Conservation (phyloP, 1,140 invertebrate species). For the Solenopsis fugax region DNA sequence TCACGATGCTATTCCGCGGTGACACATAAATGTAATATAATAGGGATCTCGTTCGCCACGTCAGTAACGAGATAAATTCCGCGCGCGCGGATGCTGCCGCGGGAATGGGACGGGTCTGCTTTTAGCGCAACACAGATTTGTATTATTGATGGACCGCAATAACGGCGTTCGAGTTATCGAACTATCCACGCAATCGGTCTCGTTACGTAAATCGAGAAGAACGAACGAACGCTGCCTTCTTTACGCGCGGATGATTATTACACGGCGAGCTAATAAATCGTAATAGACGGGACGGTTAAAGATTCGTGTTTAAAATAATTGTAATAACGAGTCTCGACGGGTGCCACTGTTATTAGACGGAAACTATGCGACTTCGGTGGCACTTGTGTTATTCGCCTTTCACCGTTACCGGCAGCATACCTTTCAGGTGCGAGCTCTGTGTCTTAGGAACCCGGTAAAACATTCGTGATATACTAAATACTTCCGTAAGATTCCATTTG, state of each 20-base stretch:
- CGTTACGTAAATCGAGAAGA: slow-evolving; percentile 40
- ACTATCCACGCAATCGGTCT: slow-evolving; percentile 8
- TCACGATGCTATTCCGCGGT: background rate
- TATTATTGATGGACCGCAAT: slow-evolving; percentile 43
- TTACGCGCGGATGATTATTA: background rate
- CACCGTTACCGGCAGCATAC: slow-evolving; percentile 62
- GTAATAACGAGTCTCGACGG: slow-evolving; percentile 34
- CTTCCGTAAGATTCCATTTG: background rate
- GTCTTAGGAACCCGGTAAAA: background rate
- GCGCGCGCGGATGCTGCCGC: background rate
- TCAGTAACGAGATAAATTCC: slow-evolving; percentile 28
- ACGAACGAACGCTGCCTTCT: background rate
- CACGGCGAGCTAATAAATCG: slow-evolving; percentile 23
- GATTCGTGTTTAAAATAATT: slow-evolving; percentile 65
- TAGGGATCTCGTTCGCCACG: slow-evolving; percentile 17
- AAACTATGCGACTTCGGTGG: slow-evolving; percentile 69
- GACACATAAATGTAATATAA: slow-evolving; percentile 1
- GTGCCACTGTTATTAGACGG: slow-evolving; percentile 70
- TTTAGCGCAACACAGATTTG: slow-evolving; percentile 34
- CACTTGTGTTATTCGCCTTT: slow-evolving; percentile 71
- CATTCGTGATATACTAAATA: background rate
- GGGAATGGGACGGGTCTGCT: background rate
- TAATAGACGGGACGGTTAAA: slow-evolving; percentile 45
- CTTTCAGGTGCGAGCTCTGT: slow-evolving; percentile 65
- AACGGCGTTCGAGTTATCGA: slow-evolving; percentile 4